phyloP scores from a whole-genome alignment of 2,888 invertebrate species.

The Diaphora mendica region DNA sequence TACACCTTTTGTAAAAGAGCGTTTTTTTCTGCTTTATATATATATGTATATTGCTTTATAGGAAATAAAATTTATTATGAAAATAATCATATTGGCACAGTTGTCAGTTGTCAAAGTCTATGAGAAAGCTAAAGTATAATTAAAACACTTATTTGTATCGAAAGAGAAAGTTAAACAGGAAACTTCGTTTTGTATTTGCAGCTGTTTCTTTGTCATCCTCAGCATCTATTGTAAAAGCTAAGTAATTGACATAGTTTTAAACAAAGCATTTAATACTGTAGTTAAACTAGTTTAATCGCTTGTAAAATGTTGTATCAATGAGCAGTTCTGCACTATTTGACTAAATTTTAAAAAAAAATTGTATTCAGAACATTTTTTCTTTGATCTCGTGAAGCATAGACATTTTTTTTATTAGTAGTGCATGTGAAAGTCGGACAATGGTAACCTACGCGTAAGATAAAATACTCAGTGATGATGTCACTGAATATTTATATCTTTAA shows the following conservation, averaged over 20 bases:
- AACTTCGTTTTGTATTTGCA: conserved; percentile 53
- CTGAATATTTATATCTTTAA: no score
- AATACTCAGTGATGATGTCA: background rate
- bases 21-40: no score
- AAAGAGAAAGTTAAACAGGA: conserved; percentile 75
- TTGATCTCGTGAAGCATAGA: background rate
- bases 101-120: conserved; percentile 54
- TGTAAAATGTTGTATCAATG: background rate
- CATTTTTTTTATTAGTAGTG: background rate
- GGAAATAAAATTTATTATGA: background rate
- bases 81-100: conserved; percentile 22
- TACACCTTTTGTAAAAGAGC: no score
- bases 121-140: conserved; percentile 67
- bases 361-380: background rate
- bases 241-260: conserved; percentile 2
- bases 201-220: conserved; percentile 57
- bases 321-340: no score
- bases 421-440: background rate
- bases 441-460: background rate
- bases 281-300: background rate
- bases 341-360: no score
- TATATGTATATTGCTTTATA: no score
- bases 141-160: conserved; percentile 69
- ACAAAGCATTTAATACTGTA: background rate
- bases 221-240: background rate